A percentile compares a stretch with the other conserved stretches of the same genome.
Evolutionary conservation across 2,888 invertebrate species (phyloP).

Genomic region (Phengaris arion): DNA sequence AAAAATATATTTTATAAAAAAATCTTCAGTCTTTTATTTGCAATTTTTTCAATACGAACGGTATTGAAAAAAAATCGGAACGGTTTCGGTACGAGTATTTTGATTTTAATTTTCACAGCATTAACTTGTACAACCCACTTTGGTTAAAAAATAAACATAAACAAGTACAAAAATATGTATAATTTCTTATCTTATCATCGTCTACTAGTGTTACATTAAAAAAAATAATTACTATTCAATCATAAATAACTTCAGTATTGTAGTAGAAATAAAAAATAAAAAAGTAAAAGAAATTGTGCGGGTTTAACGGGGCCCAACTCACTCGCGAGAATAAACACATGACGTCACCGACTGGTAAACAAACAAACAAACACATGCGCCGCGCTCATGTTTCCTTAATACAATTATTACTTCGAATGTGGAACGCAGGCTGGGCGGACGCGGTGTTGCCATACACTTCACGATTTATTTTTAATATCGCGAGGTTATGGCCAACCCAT

Average conservation of each 20-base stretch:
- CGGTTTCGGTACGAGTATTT: not conserved
- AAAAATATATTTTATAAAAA: too few relatives aligned
- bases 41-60: too few relatives aligned
- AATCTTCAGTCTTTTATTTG: too few relatives aligned
- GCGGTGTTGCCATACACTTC: slow-evolving; percentile 41
- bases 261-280: not conserved
- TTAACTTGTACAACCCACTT: not conserved
- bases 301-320: slow-evolving; percentile 46
- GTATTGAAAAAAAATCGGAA: too few relatives aligned
- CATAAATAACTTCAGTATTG: too few relatives aligned
- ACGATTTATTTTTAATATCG: slow-evolving; percentile 57
- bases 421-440: slow-evolving; percentile 65
- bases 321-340: slow-evolving; percentile 79
- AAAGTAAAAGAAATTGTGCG: slow-evolving; percentile 1
- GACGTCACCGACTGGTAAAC: slow-evolving; percentile 79
- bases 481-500: slow-evolving; percentile 46
- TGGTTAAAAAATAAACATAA: too few relatives aligned
- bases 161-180: too few relatives aligned
- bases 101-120: not conserved
- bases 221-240: too few relatives aligned
- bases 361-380: slow-evolving; percentile 81
- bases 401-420: slow-evolving; percentile 80
- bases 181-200: too few relatives aligned
- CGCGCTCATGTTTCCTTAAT: slow-evolving; percentile 80
- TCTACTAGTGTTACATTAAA: too few relatives aligned